phyloP scores from a whole-genome alignment of 2,888 invertebrate species.

The Strigamia crassipes region DNA sequence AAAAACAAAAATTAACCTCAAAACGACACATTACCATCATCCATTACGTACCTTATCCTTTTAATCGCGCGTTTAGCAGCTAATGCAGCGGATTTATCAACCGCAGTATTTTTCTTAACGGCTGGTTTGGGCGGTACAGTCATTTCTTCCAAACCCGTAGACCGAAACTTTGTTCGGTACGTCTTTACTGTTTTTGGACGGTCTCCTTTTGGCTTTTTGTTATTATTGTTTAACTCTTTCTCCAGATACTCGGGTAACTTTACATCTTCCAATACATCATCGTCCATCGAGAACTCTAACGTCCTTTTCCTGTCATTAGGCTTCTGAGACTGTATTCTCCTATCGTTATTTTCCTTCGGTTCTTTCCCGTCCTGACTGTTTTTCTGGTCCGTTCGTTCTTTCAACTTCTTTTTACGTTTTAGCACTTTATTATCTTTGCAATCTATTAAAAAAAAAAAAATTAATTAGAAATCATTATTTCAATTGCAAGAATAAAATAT shows the following conservation, averaged over 20 bases:
- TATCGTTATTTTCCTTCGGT: slow-evolving; percentile 49
- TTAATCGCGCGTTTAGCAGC: slow-evolving; percentile 52
- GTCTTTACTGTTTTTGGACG: slow-evolving; percentile 90
- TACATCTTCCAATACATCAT: slow-evolving; percentile 49
- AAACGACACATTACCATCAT: not conserved
- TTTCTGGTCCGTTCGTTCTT: slow-evolving; percentile 54
- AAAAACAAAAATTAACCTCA: slow-evolving; percentile 22
- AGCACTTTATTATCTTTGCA: slow-evolving; percentile 46
- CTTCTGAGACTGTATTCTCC: not conserved
- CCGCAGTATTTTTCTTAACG: slow-evolving; percentile 46
- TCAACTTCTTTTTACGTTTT: slow-evolving; percentile 47
- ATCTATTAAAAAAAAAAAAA: slow-evolving; percentile 7
- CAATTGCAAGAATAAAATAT: not conserved
- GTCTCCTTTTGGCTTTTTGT: slow-evolving; percentile 55
- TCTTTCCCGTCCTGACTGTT: not conserved
- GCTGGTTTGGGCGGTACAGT: slow-evolving; percentile 59
- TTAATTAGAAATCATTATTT: not conserved
- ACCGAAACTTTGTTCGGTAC: slow-evolving; percentile 87
- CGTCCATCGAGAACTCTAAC: slow-evolving; percentile 15
- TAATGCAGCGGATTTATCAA: slow-evolving; percentile 51
- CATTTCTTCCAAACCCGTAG: slow-evolving; percentile 81
- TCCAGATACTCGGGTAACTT: slow-evolving; percentile 50
- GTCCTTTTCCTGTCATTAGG: slow-evolving; percentile 1
- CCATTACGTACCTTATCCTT: slow-evolving; percentile 50
- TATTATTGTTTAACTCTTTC: slow-evolving; percentile 49